Conservation (phyloP, 2,113 vertebrate genomes). For the Tretioscincus oriximinensis region DNA sequence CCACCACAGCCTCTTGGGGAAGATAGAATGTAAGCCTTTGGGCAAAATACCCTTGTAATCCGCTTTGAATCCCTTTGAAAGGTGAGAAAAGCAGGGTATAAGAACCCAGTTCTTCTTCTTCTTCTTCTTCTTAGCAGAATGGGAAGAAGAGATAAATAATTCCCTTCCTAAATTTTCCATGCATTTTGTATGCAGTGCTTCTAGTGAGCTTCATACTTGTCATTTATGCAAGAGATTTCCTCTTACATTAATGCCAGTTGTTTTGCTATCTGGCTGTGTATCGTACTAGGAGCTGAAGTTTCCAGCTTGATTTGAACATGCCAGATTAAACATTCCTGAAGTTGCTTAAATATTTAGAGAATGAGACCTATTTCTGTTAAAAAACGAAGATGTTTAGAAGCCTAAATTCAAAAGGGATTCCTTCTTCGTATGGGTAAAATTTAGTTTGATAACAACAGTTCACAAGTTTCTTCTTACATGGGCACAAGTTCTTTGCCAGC, state of each 20-base stretch:
- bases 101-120: too few species aligned
- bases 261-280: background rate
- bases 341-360: slow-evolving; percentile 9
- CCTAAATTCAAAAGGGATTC: background rate
- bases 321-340: background rate
- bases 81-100: too few species aligned
- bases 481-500: too few species aligned
- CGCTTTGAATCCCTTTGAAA: too few species aligned
- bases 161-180: background rate
- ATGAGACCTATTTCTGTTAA: background rate
- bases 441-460: background rate
- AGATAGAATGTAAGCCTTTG: too few species aligned
- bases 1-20: too few species aligned
- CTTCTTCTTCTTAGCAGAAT: too few species aligned
- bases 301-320: background rate
- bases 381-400: background rate
- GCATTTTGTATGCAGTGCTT: background rate
- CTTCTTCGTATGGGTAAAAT: background rate
- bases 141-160: background rate
- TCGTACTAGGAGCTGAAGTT: background rate
- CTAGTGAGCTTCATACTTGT: background rate
- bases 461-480: background rate
- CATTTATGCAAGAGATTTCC: background rate
- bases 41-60: too few species aligned
- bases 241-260: background rate